Conservation (phyloP, 1,140 invertebrate species). For the Drosophila nasuta region DNA sequence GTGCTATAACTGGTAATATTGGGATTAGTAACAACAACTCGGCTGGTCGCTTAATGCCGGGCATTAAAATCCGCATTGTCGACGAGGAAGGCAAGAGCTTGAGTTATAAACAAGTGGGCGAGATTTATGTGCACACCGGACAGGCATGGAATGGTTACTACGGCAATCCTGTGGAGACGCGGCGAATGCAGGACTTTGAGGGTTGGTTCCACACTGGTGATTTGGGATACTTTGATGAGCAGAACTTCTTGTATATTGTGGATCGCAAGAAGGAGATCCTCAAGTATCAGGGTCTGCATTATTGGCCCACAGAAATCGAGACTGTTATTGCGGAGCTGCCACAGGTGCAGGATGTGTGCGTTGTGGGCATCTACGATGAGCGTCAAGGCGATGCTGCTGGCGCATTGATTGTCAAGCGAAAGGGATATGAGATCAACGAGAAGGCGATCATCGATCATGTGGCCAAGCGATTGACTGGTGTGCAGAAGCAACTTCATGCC, state of each 20-base stretch:
- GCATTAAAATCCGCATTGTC: constrained; percentile 69
- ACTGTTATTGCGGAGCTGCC: constrained; percentile 49
- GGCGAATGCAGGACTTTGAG: constrained; percentile 86
- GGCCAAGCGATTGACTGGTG: constrained; percentile 73
- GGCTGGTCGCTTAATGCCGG: constrained; percentile 41
- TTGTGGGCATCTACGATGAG: constrained; percentile 66
- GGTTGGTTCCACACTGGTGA: constrained; percentile 92
- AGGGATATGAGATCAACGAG: constrained; percentile 40
- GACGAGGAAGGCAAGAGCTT: constrained; percentile 43
- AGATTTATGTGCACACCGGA: constrained; percentile 71
- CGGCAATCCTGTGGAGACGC: constrained; percentile 86
- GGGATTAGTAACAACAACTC: constrained; percentile 33
- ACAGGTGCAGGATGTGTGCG: constrained; percentile 61
- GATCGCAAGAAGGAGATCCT: constrained; percentile 92
- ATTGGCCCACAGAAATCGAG: constrained; percentile 74
- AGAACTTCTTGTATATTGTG: constrained; percentile 88
- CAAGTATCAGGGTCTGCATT: constrained; percentile 87
- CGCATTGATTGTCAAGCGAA: constrained; percentile 53
- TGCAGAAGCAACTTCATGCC: constrained; percentile 86
- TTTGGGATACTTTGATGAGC: constrained; percentile 89
- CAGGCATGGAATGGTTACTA: constrained; percentile 83
- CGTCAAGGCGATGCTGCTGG: constrained; percentile 54
- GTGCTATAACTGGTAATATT: constrained; percentile 34
- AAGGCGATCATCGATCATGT: constrained; percentile 63
- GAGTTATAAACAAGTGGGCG: constrained; percentile 67